Conservation (phyloP, 1,140 invertebrate genomes). For the Geopemphigus sp. region DNA sequence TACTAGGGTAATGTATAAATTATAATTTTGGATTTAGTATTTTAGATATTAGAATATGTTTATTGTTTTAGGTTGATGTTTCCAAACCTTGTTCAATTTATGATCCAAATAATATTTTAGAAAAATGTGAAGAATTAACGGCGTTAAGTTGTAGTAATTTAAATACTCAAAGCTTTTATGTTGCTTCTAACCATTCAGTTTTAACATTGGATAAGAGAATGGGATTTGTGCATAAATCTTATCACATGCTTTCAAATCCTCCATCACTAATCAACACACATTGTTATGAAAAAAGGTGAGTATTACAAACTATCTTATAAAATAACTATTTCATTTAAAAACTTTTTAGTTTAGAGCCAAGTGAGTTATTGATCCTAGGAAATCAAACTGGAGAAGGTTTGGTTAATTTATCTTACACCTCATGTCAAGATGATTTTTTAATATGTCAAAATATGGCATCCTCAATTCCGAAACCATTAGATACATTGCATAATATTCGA, state of each 20-base stretch:
- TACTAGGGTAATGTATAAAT: constrained; percentile 6
- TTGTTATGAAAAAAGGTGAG: constrained; percentile 36
- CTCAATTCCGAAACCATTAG: constrained; percentile 40
- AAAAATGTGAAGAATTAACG: constrained; percentile 31
- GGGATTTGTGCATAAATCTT: constrained; percentile 23
- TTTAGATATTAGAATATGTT: neutral
- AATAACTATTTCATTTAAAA: neutral
- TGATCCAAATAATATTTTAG: constrained; percentile 25
- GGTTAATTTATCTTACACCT: neutral
- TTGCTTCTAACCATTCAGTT: constrained; percentile 36
- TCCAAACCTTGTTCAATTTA: constrained; percentile 38
- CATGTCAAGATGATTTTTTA: constrained; percentile 17
- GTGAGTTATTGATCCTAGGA: constrained; percentile 20
- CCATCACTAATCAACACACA: constrained; percentile 35
- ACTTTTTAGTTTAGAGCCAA: constrained; percentile 22
- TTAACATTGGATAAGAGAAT: constrained; percentile 33
- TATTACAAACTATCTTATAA: neutral
- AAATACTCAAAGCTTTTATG: constrained; percentile 29
- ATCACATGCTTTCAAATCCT: constrained; percentile 42
- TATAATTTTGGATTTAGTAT: neutral
- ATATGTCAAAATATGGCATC: neutral
- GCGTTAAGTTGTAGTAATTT: constrained; percentile 13
- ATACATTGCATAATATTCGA: constrained; percentile 6
- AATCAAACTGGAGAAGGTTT: constrained; percentile 29
- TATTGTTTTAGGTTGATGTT: constrained; percentile 26